These are phyloP conservation scores for Leptocoma aspasia DNA, from an alignment of 2,113 vertebrate species.

Conservation along the genomic window DNA sequence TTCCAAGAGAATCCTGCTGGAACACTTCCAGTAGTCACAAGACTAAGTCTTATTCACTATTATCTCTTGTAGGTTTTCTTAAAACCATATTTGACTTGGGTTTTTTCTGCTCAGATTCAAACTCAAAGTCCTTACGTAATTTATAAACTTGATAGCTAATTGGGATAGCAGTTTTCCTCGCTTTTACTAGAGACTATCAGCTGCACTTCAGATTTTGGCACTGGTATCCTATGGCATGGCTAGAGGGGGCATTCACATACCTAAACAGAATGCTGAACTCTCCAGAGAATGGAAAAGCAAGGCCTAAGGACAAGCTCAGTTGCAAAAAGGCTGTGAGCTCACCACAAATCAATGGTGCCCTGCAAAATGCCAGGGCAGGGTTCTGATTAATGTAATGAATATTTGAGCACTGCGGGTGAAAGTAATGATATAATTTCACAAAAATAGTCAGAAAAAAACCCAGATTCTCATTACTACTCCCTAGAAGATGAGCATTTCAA, in stretches of 20 bases:
- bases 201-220: background rate
- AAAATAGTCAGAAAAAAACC: background rate
- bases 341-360: rapidly evolving
- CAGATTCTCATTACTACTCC: background rate
- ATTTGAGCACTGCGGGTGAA: background rate
- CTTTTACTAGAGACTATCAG: background rate
- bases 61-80: background rate
- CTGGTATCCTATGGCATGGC: background rate
- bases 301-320: background rate
- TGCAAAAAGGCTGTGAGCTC: background rate
- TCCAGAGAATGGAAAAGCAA: background rate
- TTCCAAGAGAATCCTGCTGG: background rate
- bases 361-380: background rate
- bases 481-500: background rate
- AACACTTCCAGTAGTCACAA: background rate
- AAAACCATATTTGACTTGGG: background rate
- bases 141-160: background rate
- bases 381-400: background rate
- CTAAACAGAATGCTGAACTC: background rate
- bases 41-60: background rate
- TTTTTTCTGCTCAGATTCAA: background rate
- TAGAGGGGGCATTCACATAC: background rate
- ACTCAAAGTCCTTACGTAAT: background rate
- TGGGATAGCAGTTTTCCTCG: background rate
- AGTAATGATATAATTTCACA: background rate